Conservation (phyloP, 2,888 invertebrate species). For the Noctua comes region DNA sequence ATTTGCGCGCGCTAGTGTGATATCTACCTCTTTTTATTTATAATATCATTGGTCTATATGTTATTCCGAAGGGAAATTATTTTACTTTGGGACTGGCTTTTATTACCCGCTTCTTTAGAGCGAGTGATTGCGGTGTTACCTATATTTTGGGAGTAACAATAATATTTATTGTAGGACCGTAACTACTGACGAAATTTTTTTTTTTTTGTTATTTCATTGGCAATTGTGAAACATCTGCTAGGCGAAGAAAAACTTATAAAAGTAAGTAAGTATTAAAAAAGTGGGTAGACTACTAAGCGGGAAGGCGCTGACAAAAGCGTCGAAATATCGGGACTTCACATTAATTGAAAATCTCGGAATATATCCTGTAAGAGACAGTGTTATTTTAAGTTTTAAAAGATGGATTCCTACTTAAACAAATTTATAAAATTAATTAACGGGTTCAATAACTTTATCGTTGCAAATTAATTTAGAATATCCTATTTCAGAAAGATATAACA, state of each 20-base stretch:
- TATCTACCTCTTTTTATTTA: too few relatives aligned
- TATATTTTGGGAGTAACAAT: conserved; percentile 10
- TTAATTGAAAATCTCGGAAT: too few relatives aligned
- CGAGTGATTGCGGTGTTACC: conserved; percentile 3
- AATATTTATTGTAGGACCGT: conserved; percentile 2
- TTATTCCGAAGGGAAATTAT: conserved; percentile 29
- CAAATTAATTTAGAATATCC: not conserved
- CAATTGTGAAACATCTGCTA: too few relatives aligned
- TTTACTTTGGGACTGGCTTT: conserved; percentile 11
- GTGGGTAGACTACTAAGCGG: too few relatives aligned
- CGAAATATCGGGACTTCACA: too few relatives aligned
- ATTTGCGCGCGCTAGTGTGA: too few relatives aligned
- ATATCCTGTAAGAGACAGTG: too few relatives aligned
- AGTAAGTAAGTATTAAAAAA: too few relatives aligned
- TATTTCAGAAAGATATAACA: not conserved
- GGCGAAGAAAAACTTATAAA: too few relatives aligned
- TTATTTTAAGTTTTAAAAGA: too few relatives aligned
- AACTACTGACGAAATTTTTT: not conserved
- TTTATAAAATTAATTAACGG: conserved; percentile 1
- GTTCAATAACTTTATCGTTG: not conserved
- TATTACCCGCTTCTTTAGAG: conserved; percentile 21
- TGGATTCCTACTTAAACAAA: not conserved
- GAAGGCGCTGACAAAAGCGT: too few relatives aligned
- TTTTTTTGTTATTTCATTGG: too few relatives aligned
- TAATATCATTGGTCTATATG: not conserved